Evolutionary conservation across 2,888 invertebrate genomes (phyloP).

Genomic region (Drosophila multiciliata): DNA sequence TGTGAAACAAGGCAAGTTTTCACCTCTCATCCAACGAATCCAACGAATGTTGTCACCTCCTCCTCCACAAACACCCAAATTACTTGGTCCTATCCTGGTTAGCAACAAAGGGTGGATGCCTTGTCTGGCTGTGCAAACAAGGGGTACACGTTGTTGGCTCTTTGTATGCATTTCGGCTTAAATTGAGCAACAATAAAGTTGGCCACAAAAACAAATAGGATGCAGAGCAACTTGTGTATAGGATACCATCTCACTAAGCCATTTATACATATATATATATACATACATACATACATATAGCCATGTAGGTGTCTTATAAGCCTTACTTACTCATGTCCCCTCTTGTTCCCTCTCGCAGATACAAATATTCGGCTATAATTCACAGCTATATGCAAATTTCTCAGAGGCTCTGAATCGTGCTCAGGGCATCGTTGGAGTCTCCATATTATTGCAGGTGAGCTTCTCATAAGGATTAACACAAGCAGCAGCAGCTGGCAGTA

Average conservation of each 20-base stretch:
- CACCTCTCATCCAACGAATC: conserved; percentile 2
- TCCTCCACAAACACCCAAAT: not conserved
- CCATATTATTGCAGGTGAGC: conserved; percentile 95
- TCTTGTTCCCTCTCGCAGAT: conserved; percentile 89
- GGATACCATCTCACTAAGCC: conserved; percentile 2
- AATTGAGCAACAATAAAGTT: conserved; percentile 73
- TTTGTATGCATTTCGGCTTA: conserved; percentile 65
- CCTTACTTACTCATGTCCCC: not conserved
- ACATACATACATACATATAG: not conserved
- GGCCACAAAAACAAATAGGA: conserved; percentile 49
- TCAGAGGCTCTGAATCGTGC: conserved; percentile 97
- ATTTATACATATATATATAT: not conserved
- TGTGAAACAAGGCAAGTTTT: conserved; percentile 64
- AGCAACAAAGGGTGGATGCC: not conserved
- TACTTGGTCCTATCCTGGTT: not conserved
- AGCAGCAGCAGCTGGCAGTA: not conserved
- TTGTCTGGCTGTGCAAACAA: conserved; percentile 26
- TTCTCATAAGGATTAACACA: not conserved
- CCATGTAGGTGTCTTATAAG: not conserved
- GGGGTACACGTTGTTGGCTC: conserved; percentile 41
- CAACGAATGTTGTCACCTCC: conserved; percentile 1
- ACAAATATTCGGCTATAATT: conserved; percentile 99
- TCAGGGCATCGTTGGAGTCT: conserved; percentile 97
- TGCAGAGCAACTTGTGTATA: conserved; percentile 1
- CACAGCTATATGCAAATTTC: conserved; percentile 98